Evolutionary conservation across 2,113 vertebrate species (phyloP).

Genomic region (Pycnonotus jocosus): DNA sequence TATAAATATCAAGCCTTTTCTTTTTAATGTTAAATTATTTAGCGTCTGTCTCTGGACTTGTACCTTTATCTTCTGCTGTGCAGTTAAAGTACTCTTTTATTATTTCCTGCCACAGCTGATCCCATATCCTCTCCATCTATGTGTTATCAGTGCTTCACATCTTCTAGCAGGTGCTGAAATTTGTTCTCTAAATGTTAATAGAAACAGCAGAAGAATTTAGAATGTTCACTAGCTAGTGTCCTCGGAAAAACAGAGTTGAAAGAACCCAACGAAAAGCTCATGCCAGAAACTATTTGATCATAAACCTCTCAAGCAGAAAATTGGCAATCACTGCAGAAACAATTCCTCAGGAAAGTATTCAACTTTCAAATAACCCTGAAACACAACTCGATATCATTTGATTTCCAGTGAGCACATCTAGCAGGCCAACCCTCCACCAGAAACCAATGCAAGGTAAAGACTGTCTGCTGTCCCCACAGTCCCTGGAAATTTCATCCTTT

Average conservation of each 20-base stretch:
- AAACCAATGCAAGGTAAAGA: neutral
- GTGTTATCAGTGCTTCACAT: constrained; percentile 34
- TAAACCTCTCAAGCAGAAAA: constrained; percentile 79
- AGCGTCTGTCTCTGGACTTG: neutral
- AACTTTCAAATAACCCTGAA: constrained; percentile 75
- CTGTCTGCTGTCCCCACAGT: neutral
- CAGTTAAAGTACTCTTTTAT: constrained; percentile 30
- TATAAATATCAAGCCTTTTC: neutral
- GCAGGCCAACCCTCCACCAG: neutral
- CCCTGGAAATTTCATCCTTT: neutral
- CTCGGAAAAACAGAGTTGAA: constrained; percentile 41
- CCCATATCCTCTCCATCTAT: constrained; percentile 2
- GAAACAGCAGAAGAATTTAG: constrained; percentile 40
- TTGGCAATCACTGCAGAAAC: constrained; percentile 75
- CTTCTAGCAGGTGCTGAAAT: constrained; percentile 55
- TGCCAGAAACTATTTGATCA: constrained; percentile 68
- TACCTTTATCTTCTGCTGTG: neutral
- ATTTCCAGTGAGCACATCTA: constrained; percentile 19
- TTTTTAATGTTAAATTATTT: constrained; percentile 23
- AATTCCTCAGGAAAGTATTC: constrained; percentile 73
- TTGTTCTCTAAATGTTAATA: constrained; percentile 67
- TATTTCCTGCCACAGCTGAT: constrained; percentile 53
- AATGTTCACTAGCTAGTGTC: constrained; percentile 34
- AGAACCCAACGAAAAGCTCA: constrained; percentile 57
- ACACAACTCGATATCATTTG: constrained; percentile 47